A percentile compares a stretch with the other conserved stretches of the same genome.
These are phyloP conservation scores for Emydocephalus ijimae DNA, from an alignment of 2,113 vertebrate genomes.

Conservation along the genomic window DNA sequence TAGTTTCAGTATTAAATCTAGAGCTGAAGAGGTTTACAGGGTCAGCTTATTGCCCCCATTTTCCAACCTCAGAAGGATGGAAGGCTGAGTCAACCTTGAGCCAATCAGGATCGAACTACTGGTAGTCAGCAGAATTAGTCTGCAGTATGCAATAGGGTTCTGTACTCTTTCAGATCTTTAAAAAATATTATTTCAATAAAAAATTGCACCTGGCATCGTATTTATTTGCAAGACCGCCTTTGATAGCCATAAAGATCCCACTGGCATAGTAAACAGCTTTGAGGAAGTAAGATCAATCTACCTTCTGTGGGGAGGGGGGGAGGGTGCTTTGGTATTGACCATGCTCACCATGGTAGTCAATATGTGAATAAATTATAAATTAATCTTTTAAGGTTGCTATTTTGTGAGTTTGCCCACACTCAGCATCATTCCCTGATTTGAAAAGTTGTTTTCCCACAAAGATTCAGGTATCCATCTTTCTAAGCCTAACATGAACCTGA, in stretches of 20 bases:
- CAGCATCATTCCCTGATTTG: not conserved
- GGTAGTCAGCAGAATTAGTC: no score
- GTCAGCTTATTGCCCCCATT: no score
- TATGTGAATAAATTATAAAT: not conserved
- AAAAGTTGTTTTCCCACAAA: not conserved
- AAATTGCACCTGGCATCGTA: not conserved
- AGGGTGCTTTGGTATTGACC: not conserved
- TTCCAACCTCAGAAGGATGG: no score
- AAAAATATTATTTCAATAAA: not conserved
- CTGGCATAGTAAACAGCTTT: not conserved
- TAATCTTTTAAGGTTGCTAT: not conserved
- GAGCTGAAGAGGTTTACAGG: not conserved
- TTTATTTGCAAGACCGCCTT: not conserved
- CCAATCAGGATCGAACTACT: no score
- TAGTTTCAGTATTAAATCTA: not conserved
- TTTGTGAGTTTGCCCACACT: not conserved
- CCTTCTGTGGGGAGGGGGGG: not conserved
- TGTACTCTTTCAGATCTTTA: not conserved
- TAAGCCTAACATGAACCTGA: not conserved
- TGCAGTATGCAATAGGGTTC: not conserved
- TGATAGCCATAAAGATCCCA: not conserved
- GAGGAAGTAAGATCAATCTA: not conserved
- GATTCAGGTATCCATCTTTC: not conserved
- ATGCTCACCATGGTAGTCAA: not conserved
- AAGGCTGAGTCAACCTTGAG: no score